These are phyloP conservation scores for Agapostemon virescens DNA, from an alignment of 2,888 invertebrate species.

Conservation along the genomic window DNA sequence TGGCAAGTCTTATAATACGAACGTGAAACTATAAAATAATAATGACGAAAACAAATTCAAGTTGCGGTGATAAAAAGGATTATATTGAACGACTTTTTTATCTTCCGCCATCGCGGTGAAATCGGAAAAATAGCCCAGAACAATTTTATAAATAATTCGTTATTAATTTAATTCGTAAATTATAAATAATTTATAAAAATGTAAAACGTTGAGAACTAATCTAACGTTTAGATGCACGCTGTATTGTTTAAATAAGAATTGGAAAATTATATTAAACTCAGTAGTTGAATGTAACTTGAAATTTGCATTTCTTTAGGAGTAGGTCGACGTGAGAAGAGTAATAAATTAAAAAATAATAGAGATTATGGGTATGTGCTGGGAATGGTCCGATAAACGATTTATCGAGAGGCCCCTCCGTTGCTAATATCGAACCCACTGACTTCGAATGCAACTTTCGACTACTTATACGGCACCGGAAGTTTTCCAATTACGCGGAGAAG, in stretches of 20 bases:
- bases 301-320: not conserved
- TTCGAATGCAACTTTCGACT: conserved; percentile 57
- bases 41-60: not conserved
- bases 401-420: conserved; percentile 41
- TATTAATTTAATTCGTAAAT: too few species aligned
- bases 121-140: too few species aligned
- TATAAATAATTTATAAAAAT: too few species aligned
- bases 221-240: not conserved
- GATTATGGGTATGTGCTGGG: not conserved
- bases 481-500: conserved; percentile 67
- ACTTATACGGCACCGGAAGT: conserved; percentile 63
- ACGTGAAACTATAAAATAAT: not conserved
- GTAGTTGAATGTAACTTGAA: not conserved
- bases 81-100: not conserved
- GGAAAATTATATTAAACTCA: not conserved
- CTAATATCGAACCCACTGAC: conserved; percentile 32
- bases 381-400: not conserved
- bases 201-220: not conserved
- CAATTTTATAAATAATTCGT: too few species aligned
- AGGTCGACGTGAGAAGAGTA: too few species aligned
- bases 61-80: too few species aligned
- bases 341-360: not conserved
- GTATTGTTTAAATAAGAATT: not conserved
- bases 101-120: too few species aligned
- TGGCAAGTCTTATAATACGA: not conserved